Evolutionary conservation across 2,113 vertebrate genomes (phyloP), one percentile per base, ranked within the genome.

Genomic region (Copsychus sechellarum): DNA sequence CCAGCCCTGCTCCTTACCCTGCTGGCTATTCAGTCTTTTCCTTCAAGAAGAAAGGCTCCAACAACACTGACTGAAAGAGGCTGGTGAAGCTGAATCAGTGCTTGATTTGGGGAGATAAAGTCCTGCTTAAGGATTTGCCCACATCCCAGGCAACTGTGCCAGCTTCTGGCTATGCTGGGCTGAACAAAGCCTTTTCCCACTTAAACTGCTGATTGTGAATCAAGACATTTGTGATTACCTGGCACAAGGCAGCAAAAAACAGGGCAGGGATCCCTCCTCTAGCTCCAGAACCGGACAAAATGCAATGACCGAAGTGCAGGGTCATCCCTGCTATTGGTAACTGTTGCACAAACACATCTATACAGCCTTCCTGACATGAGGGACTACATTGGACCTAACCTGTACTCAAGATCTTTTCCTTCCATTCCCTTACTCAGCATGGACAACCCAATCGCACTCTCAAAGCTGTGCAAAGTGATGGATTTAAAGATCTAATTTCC

Each of bases 41-140:
- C 54, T 88, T 90, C 60, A 86, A 81, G 82, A 11, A 81, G 64
- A 81, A 92, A 81, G 60, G 64, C 77, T 95, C 80, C 82, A 92
- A 33, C 71, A 92, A 62, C 71, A 77, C 58, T 36, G 85, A 33
- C 90, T 94, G 64, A 88, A 80, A 83, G 78, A 92, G 33, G 64
- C 42, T 79, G 83, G 76, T 80, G 76, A 90, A 83, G 64, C 71
- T 93, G 85, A 94, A 86, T 92, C 76, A 90, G 58, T 93, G 73
- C 79, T 91, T 87, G 90, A 93, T 50, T 51, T 73, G 64, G 38
- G 83, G 56, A 54, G 83, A 90, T 81, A 61, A 80, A 94, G 29
- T 77, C 50, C 50, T 31, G 11, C 74, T 83, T 90, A 87, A 88
- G 66, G 50, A 42, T 86, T 58, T 86, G 67, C 58, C 76, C 60